phyloP scores from a whole-genome alignment of 2,888 invertebrate genomes.

The Ceramica pisi region DNA sequence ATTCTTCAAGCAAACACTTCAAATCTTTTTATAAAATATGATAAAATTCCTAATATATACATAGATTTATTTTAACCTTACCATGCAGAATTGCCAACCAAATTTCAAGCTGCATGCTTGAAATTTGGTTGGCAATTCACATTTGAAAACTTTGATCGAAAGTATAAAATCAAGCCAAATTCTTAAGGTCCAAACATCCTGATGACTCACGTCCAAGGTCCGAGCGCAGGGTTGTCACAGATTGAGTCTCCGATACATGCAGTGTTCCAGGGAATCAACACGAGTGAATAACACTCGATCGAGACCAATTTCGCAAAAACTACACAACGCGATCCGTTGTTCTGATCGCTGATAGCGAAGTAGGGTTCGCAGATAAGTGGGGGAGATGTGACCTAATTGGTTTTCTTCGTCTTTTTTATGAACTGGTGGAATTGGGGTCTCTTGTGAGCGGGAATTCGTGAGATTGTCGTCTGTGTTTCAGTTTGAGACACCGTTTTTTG shows the following conservation, averaged over 20 bases:
- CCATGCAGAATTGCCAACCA: too few species aligned
- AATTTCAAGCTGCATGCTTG: too few species aligned
- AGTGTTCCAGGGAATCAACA: constrained; percentile 79
- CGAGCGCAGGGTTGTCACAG: constrained; percentile 62
- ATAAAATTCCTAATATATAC: too few species aligned
- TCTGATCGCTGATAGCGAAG: constrained; percentile 86
- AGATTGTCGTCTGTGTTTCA: too few species aligned
- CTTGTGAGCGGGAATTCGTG: background rate
- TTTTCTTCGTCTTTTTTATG: constrained; percentile 25
- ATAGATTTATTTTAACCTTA: too few species aligned
- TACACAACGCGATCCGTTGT: constrained; percentile 90
- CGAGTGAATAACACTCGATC: constrained; percentile 84
- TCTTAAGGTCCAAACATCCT: constrained; percentile 21
- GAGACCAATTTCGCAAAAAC: constrained; percentile 90
- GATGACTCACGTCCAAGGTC: constrained; percentile 61
- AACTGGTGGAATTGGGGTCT: background rate
- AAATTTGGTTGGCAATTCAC: too few species aligned
- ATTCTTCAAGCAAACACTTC: too few species aligned
- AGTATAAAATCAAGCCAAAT: background rate
- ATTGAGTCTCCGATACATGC: constrained; percentile 72
- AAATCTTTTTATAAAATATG: too few species aligned
- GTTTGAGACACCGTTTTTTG: background rate
- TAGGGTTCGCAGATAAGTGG: constrained; percentile 74
- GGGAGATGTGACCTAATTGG: constrained; percentile 43
- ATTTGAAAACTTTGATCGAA: background rate